Base-by-base conservation (phyloP, 2,888 invertebrate species). In the Drosophila lacicola region DNA sequence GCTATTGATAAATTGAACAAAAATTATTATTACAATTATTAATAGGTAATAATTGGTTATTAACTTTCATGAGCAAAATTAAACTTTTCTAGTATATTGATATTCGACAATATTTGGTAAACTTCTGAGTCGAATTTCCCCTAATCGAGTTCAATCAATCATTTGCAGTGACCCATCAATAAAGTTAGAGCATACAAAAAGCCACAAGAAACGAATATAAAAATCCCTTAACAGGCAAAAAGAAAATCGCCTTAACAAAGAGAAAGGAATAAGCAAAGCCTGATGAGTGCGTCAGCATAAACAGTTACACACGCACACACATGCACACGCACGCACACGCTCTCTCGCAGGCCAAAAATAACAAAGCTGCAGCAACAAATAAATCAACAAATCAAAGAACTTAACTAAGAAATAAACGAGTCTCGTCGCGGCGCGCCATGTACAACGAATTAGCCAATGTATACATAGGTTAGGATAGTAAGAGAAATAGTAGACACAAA, bases 341-440 rank as follows among this genome's bases (percentile, higher is more conserved):
- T 41, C 39, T 25, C 19, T 11, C 10, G 42, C 6, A 14, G 11
- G 53, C 29, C 2, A 19, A 13, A 19, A 49, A 34, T n/a, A 37
- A 10, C 50, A 37, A 37, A 8, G 11, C n/a, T 9, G 19, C 10
- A 50, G 51, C 50, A 55, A 56, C 64, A 80, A 73, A 80, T 75
- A 78, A 70, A 80, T 80, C 73, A 80, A 78, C 64, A 80, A 80
- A 80, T 80, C 80, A 80, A 80, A 80, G 80, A 79, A 76, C 79
- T 79, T 76, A 79, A 73, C 78, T 67, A 65, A 70, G 73, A 77
- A 80, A 77, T 65, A 77, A 80, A 73, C 70, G 65, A 73, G 62
- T 67, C 71, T 64, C 66, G 44, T 50, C 62, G 64, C 51, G 61
- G 34, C 50, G 70, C 58, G 65, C 41, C 46, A 10, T 64, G 46